Conservation (phyloP, 2,888 invertebrate genomes). For the Danaus chrysippus region DNA sequence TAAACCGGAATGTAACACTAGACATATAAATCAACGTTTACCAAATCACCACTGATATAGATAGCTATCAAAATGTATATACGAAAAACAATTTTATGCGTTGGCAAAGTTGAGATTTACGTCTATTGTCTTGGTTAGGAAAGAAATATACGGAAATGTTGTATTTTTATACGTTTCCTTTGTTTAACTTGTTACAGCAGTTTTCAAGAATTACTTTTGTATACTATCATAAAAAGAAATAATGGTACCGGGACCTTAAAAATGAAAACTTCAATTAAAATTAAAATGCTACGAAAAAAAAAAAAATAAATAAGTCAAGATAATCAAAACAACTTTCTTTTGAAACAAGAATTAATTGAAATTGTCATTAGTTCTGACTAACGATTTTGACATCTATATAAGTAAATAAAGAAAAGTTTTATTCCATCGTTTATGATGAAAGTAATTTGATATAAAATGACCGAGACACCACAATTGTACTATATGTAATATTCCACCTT, state of each 20-base stretch:
- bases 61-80: conserved; percentile 56
- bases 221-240: not conserved
- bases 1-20: conserved; percentile 37
- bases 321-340: too few relatives aligned
- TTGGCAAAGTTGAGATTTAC: conserved; percentile 69
- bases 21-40: conserved; percentile 70
- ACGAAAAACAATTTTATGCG: conserved; percentile 65
- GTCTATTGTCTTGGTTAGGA: conserved; percentile 20
- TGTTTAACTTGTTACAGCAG: not conserved
- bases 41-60: conserved; percentile 55
- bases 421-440: too few relatives aligned
- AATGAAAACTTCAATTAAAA: too few relatives aligned
- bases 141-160: conserved; percentile 15
- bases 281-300: too few relatives aligned
- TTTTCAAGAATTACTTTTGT: not conserved
- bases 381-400: too few relatives aligned
- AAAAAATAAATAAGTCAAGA: too few relatives aligned
- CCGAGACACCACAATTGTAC: not conserved
- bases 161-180: not conserved
- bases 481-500: conserved; percentile 32
- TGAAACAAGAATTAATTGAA: too few relatives aligned
- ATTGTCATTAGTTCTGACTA: too few relatives aligned
- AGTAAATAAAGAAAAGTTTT: too few relatives aligned
- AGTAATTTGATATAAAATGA: not conserved
- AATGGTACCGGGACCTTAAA: too few relatives aligned